Conservation (phyloP, 2,113 vertebrate species). For the Python bivittatus region DNA sequence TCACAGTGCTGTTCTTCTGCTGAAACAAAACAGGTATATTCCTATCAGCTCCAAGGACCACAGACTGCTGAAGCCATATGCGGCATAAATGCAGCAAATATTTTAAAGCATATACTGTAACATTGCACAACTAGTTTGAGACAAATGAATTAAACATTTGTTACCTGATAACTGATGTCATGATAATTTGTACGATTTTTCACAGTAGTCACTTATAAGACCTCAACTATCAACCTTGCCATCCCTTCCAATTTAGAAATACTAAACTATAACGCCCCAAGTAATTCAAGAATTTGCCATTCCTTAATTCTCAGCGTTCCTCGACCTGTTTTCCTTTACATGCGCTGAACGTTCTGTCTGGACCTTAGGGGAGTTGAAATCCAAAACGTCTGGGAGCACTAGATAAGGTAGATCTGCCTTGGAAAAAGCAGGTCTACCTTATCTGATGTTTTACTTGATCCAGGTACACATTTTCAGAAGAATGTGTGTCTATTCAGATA, state of each 20-base stretch:
- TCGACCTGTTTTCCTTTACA: background rate
- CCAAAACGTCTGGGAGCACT: background rate
- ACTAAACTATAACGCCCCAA: background rate
- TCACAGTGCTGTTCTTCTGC: background rate
- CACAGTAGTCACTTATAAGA: background rate
- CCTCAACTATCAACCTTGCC: background rate
- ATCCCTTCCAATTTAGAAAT: background rate
- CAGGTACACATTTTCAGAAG: no score
- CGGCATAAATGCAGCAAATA: background rate
- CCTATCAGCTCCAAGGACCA: background rate
- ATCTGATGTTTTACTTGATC: background rate
- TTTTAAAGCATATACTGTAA: background rate
- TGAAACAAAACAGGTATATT: background rate
- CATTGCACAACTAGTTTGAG: background rate
- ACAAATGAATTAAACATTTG: background rate
- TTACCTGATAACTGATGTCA: background rate
- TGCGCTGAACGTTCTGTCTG: background rate
- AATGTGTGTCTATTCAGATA: no score
- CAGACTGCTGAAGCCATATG: background rate
- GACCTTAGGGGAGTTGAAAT: background rate
- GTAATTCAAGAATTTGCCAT: background rate
- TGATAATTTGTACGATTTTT: background rate
- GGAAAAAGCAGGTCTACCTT: background rate
- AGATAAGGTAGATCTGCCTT: background rate
- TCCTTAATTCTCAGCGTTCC: background rate